Evolutionary conservation across 1,140 invertebrate species (phyloP).

Genomic region (Copidosoma floridanum): DNA sequence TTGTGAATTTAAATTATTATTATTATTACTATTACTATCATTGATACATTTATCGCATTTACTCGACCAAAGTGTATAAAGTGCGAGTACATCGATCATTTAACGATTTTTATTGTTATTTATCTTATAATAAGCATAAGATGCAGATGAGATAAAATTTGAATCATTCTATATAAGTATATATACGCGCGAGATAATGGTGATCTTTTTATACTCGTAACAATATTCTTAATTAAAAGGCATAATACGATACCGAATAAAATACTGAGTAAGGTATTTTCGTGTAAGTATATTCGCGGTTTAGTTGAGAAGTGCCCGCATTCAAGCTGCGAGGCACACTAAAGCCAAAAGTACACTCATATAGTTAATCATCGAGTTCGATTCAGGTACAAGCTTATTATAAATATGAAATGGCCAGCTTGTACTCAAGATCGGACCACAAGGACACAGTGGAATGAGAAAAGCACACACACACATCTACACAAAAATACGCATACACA

Average conservation of each 20-base stretch:
- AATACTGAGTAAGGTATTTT: conserved; percentile 16
- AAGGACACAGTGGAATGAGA: no score
- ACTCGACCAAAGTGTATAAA: neutral
- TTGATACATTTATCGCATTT: conserved; percentile 2
- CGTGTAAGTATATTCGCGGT: conserved; percentile 24
- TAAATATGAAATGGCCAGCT: conserved; percentile 1
- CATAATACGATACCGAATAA: conserved; percentile 20
- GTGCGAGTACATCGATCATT: conserved; percentile 1
- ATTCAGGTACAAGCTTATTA: neutral
- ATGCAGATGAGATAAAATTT: conserved; percentile 28
- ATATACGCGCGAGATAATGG: conserved; percentile 14
- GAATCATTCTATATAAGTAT: conserved; percentile 23
- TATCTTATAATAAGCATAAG: conserved; percentile 26
- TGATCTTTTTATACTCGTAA: conserved; percentile 26
- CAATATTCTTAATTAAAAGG: conserved; percentile 20
- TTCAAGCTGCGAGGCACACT: neutral
- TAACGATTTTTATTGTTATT: conserved; percentile 21
- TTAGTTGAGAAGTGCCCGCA: conserved; percentile 19
- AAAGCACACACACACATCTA: no score
- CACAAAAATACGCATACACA: no score
- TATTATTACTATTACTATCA: conserved; percentile 11
- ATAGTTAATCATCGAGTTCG: no score
- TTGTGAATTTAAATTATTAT: conserved; percentile 24
- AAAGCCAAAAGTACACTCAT: no score
- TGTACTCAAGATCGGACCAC: neutral